A percentile compares a stretch with the other conserved stretches of the same genome.
These are phyloP conservation scores for Vandiemenella viatica DNA, from an alignment of 2,888 invertebrate genomes.

Conservation along the genomic window DNA sequence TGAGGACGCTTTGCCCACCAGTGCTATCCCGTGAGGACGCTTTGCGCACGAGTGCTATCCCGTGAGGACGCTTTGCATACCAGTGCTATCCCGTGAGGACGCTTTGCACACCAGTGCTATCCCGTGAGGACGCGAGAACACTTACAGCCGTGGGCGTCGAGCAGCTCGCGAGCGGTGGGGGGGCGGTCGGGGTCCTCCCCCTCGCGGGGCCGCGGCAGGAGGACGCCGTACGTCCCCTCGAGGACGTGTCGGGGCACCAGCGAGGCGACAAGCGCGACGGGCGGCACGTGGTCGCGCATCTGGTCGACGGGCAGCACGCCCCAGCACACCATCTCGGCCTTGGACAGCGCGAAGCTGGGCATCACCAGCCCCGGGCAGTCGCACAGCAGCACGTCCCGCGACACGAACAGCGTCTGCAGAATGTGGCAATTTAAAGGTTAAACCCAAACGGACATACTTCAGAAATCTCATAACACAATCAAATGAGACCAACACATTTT, in stretches of 20 bases:
- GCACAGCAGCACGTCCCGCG: slow-evolving; percentile 65
- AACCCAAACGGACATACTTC: too few relatives aligned
- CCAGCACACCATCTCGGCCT: slow-evolving; percentile 86
- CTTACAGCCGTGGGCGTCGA: slow-evolving; percentile 85
- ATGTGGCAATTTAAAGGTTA: too few relatives aligned
- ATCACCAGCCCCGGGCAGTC: slow-evolving; percentile 97
- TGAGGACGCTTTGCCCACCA: too few relatives aligned
- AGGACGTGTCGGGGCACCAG: slow-evolving; percentile 58
- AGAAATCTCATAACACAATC: too few relatives aligned
- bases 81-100: too few relatives aligned
- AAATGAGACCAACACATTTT: too few relatives aligned
- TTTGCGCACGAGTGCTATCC: neutral
- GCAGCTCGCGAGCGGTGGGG: slow-evolving; percentile 62
- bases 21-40: too few relatives aligned
- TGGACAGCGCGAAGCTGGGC: slow-evolving; percentile 89
- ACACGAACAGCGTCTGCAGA: slow-evolving; percentile 75
- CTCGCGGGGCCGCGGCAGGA: slow-evolving; percentile 51
- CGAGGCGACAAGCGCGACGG: slow-evolving; percentile 61
- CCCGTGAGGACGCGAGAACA: slow-evolving; percentile 18
- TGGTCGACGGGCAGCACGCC: slow-evolving; percentile 96
- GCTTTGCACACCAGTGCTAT: too few relatives aligned
- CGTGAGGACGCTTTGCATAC: too few relatives aligned
- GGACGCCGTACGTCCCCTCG: slow-evolving; percentile 63
- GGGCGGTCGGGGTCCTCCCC: slow-evolving; percentile 46
- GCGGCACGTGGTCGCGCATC: slow-evolving; percentile 84